Evolutionary conservation across 2,888 invertebrate species (phyloP), one percentile per base, ranked within the genome.

Genomic region (Bombylius discolor): DNA sequence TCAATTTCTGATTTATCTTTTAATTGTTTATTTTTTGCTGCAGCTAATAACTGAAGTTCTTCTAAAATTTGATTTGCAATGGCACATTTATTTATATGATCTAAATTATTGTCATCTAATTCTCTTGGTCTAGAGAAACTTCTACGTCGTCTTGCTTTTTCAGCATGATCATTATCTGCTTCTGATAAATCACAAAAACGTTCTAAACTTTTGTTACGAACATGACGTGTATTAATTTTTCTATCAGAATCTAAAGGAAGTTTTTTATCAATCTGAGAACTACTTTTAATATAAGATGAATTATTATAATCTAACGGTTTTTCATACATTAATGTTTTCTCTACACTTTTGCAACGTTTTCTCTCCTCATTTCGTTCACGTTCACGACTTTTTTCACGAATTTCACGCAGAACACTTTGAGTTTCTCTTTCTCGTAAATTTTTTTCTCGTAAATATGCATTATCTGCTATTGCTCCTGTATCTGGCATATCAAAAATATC

Each of bases 361-460:
- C 23, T 23, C 12, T 42, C 39, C 5, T 42, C 34, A 7, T 7
- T 36, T 36, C 7, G 8, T 36, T 5, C 5, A 58, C 71, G 74
- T 61, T 72, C 80, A 56, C 78, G 72, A 5, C 72, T 68, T 68
- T 82, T 81, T 66, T 84, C 81, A 57, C 87, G 70, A 56, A 84
- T 81, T 75, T 87, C 81, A 66, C 81, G 79, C 8, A 85, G 68
- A 33, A 83, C 79, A 68, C 81, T 79, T 69, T 85, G 81, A 52
- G 87, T 79, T 74, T 84, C 79, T 64, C 85, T 72, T 70, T 87
- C 81, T 63, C 85, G 78, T 69, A 84, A 78, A 77, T 66, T 81
- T 80, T 67, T 80, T 71, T 66, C 66, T 14, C 62, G 78, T 2
- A 80, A 77, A 65, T 82, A 82, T 32, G 79, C 75, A 65, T 80